Percentiles rank a stretch among this genome's conserved stretches.
phyloP scores from a whole-genome alignment of 1,140 invertebrate genomes.

The Trachelipus rathkii region DNA sequence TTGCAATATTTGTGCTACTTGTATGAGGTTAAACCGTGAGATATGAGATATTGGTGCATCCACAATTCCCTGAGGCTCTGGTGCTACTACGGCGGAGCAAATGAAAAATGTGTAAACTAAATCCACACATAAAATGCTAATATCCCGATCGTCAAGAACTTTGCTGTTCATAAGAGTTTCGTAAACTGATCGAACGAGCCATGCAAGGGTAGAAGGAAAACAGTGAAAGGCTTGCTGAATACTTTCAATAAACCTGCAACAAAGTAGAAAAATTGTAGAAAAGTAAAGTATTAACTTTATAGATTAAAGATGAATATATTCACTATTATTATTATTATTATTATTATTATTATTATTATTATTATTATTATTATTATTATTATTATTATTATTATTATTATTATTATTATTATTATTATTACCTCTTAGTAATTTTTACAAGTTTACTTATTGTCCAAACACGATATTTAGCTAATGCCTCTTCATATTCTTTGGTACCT shows the following conservation, averaged over 20 bases:
- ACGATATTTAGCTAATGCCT: conserved; percentile 70
- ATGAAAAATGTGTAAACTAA: conserved; percentile 91
- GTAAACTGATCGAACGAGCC: conserved; percentile 59
- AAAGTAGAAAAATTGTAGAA: background rate
- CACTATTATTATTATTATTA: conserved; percentile 42
- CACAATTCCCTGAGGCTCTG: conserved; percentile 91
- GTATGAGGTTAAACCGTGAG: conserved; percentile 87
- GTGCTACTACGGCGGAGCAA: conserved; percentile 93
- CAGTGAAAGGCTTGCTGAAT: conserved; percentile 69
- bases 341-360: conserved; percentile 62
- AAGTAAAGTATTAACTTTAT: background rate
- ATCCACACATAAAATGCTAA: conserved; percentile 79
- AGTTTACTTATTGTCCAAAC: conserved; percentile 74
- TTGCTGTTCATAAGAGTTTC: conserved; percentile 52
- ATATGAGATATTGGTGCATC: conserved; percentile 88
- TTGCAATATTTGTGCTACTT: conserved; percentile 81
- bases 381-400: conserved; percentile 63
- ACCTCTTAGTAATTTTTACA: conserved; percentile 70
- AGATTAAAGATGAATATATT: background rate
- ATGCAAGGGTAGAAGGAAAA: conserved; percentile 72
- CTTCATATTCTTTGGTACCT: conserved; percentile 63
- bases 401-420: conserved; percentile 58
- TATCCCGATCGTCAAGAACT: conserved; percentile 54
- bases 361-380: conserved; percentile 61
- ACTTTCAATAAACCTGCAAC: conserved; percentile 35